These are phyloP conservation scores for Coregonus clupeaformis DNA, from an alignment of 2,113 vertebrate genomes.

Conservation along the genomic window DNA sequence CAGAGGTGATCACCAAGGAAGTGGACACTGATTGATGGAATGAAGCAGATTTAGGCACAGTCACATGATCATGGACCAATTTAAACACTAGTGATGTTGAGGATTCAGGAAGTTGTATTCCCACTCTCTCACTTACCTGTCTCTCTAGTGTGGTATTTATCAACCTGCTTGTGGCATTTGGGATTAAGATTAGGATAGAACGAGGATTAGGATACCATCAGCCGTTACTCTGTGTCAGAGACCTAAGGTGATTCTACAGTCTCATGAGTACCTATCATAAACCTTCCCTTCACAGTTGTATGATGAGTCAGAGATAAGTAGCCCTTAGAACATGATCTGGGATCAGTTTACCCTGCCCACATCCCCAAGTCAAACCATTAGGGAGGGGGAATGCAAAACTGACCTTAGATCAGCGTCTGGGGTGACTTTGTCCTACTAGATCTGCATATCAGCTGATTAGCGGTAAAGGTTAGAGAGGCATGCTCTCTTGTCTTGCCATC, in stretches of 20 bases:
- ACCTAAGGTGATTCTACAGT: neutral
- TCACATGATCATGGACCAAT: neutral
- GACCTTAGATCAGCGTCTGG: constrained; percentile 31
- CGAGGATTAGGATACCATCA: neutral
- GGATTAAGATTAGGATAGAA: neutral
- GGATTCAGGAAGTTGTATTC: constrained; percentile 4
- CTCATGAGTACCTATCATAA: neutral
- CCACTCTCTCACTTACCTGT: constrained; percentile 22
- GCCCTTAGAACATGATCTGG: neutral
- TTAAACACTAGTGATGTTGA: neutral
- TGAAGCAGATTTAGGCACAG: neutral
- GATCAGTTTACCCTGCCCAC: neutral
- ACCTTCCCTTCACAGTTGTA: neutral
- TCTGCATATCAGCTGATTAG: constrained; percentile 64
- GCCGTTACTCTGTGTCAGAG: neutral
- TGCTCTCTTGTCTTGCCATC: constrained; percentile 65
- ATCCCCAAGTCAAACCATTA: neutral
- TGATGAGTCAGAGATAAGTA: neutral
- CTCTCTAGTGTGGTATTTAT: neutral
- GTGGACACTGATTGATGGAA: constrained; percentile 20
- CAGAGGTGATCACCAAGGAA: neutral
- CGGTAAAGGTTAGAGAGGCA: constrained; percentile 72
- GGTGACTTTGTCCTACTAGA: constrained; percentile 7
- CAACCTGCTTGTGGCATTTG: neutral
- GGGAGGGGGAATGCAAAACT: constrained; percentile 46